Base-by-base conservation (phyloP, 2,888 invertebrate genomes). In the Nomada hirtipes region DNA sequence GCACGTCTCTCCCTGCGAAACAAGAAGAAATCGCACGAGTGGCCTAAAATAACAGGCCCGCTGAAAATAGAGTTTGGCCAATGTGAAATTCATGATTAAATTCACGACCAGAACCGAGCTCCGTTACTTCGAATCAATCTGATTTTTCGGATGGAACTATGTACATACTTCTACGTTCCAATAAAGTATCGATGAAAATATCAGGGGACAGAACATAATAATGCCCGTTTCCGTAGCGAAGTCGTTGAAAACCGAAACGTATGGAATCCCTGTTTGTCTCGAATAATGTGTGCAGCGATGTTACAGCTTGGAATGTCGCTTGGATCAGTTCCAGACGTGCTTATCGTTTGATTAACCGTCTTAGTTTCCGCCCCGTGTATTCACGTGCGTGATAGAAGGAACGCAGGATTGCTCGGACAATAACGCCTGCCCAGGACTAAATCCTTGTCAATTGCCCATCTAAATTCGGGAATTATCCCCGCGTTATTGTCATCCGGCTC, bases 341-440 rank as follows among this genome's bases (percentile, higher is more conserved):
- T 87, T 87, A 87, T 87, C 87, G 84, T 84, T 82, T 85, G 83
- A 84, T 85, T 83, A 85, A 85, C 85, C 85, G 82, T 86, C 85
- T 88, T 79, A 84, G 81, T 71, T 68, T 70, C 73, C 75, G 69
- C 71, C 61, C 18, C 68, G 79, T 76, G 76, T 84, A 64, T 63
- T 70, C 82, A 73, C 79, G 81, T 68, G 83, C 78, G 74, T 73
- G 71, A 75, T 65, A 57, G 65, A 73, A 75, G 76, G 77, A 77
- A 63, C 77, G 61, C 69, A 23, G 61, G 82, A 85, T 82, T 63
- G 71, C 74, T 59, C 55, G 75, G 69, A 68, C 68, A 76, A 73
- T 76, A 80, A 79, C 61, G 71, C 42, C 44, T 13, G 42, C 26
- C 11, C 60, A 4, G 11, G 60, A 52, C 60, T 59, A 82, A 76